Evolutionary conservation across 1,140 invertebrate genomes (phyloP), one percentile per base, ranked within the genome.

Genomic region (Coptotermes formosanus): DNA sequence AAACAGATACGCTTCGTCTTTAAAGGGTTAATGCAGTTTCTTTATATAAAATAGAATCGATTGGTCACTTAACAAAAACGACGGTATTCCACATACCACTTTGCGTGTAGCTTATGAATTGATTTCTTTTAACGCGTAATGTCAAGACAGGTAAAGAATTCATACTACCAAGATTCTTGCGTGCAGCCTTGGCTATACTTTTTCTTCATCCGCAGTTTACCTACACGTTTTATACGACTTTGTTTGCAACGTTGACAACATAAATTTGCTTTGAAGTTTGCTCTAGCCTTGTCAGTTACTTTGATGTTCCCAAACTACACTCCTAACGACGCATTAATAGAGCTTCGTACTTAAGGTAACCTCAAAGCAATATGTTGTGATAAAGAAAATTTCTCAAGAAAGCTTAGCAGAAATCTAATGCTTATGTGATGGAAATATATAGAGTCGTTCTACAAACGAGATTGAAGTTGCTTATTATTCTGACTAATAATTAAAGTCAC

Each of bases 251-350:
- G 64, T 75, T 30, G 64, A 75, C n/a, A 75, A 75, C 25, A 12
- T 9, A 75, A 75, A 75, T 75, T n/a, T 75, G n/a, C 64, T 75
- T 75, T 75, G 64, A 75, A n/a, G 64, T 75, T 75, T n/a, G 25
- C 25, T 75, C 3, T 12, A 75, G 64, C 64, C 30, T 1, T 75
- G 9, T 30, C 25, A 75, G 25, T 75, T 75, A 75, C 64, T 75
- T 75, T 75, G 64, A 75, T 11, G 64, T 75, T 75, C n/a, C 25
- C n/a, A 11, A 75, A 75, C 30, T 75, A 30, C 14, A 75, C 1
- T 25, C 30, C 64, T 75, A 30, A 30, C 64, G 64, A 75, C n/a
- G n/a, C 25, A 75, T n/a, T 75, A 75, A 75, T 75, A 30, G n/a
- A 75, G 25, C 64, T 75, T 75, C 64, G 64, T 30, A 75, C 64